Conservation (phyloP, 2,888 invertebrate genomes). For the Glyphotaelius pellucidus region DNA sequence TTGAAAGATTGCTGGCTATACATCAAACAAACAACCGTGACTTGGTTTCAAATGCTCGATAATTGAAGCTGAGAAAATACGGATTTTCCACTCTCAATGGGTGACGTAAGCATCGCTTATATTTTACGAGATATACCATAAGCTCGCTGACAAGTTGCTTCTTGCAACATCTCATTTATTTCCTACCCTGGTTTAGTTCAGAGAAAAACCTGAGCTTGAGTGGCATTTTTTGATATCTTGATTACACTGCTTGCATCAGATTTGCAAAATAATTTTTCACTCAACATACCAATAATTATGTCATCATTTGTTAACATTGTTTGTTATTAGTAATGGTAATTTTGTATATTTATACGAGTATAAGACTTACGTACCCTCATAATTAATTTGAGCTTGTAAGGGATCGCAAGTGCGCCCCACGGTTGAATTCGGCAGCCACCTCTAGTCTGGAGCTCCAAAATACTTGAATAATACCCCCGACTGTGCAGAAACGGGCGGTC, state of each 20-base stretch:
- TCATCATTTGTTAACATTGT: too few relatives aligned
- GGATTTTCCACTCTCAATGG: not conserved
- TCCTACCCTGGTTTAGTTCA: constrained; percentile 10
- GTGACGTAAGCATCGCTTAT: constrained; percentile 44
- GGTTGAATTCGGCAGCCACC: too few relatives aligned
- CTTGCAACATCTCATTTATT: constrained; percentile 22
- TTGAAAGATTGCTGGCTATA: constrained; percentile 44
- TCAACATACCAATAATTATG: too few relatives aligned
- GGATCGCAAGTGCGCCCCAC: too few relatives aligned
- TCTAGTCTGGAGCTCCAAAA: too few relatives aligned
- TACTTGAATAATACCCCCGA: too few relatives aligned
- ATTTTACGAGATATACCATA: not conserved
- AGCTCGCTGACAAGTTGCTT: constrained; percentile 22
- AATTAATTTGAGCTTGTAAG: too few relatives aligned
- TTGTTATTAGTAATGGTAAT: too few relatives aligned
- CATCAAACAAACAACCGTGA: constrained; percentile 49
- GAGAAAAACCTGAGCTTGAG: not conserved
- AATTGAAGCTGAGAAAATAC: constrained; percentile 17
- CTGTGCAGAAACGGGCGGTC: too few relatives aligned
- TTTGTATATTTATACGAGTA: too few relatives aligned
- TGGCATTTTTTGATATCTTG: not conserved
- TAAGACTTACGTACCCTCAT: too few relatives aligned
- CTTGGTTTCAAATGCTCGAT: constrained; percentile 28
- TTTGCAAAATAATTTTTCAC: too few relatives aligned
- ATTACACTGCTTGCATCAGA: not conserved